These are phyloP conservation scores for Tridacna crocea DNA, from an alignment of 2,888 invertebrate species.

Conservation along the genomic window DNA sequence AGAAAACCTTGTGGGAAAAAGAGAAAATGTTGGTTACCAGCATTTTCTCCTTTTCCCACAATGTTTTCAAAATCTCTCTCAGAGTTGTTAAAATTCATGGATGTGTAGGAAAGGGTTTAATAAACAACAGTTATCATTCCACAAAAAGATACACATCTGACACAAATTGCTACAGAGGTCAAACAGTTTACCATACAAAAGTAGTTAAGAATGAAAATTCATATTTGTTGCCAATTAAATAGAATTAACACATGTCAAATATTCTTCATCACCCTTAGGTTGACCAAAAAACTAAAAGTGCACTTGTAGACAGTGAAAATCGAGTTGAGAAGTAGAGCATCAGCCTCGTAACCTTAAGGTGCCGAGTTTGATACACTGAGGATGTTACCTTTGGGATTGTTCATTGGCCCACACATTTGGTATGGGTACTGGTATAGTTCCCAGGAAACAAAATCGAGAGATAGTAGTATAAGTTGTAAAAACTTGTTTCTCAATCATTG, in stretches of 20 bases:
- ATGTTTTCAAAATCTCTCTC: not conserved
- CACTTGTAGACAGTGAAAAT: no score
- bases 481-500: no score
- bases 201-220: not conserved
- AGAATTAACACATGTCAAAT: conserved; percentile 30
- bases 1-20: no score
- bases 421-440: no score
- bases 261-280: not conserved
- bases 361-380: no score
- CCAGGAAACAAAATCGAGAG: no score
- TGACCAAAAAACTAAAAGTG: not conserved
- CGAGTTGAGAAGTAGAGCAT: no score
- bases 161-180: conserved; percentile 13
- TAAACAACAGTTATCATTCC: not conserved
- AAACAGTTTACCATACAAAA: conserved; percentile 1
- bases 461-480: no score
- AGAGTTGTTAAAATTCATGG: not conserved
- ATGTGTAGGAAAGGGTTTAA: not conserved
- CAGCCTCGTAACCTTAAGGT: no score
- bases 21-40: not conserved
- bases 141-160: conserved; percentile 13
- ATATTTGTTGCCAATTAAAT: conserved; percentile 1
- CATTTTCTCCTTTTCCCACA: not conserved
- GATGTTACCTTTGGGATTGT: no score
- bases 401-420: no score